These are phyloP conservation scores for Gerris lacustris DNA, from an alignment of 2,888 invertebrate genomes.

Conservation along the genomic window DNA sequence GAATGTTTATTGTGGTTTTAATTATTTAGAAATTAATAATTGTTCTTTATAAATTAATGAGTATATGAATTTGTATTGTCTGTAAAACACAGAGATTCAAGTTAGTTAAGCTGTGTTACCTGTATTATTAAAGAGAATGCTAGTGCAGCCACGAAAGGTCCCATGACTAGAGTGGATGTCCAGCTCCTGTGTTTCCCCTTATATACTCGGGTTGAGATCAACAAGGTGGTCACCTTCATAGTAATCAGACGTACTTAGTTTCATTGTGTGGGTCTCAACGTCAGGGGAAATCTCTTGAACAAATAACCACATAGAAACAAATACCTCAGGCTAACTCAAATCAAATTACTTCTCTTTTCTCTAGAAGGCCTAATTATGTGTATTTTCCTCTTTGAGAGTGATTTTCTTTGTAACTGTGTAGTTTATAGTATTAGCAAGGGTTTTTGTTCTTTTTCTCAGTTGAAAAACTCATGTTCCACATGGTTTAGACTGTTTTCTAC, in stretches of 20 bases:
- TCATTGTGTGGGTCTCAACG: not conserved
- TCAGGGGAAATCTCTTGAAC: not conserved
- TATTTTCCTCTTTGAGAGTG: not conserved
- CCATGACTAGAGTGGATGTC: not conserved
- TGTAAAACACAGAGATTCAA: no score
- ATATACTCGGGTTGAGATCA: not conserved
- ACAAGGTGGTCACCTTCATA: not conserved
- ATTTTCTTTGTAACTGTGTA: not conserved
- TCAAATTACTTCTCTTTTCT: not conserved
- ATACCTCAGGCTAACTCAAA: not conserved
- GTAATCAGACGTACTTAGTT: not conserved
- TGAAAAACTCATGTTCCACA: no score
- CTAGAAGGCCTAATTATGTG: not conserved
- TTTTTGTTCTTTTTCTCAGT: no score
- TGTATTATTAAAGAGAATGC: conserved; percentile 6
- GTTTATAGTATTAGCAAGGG: no score
- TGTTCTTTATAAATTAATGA: no score
- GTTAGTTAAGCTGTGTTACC: not conserved
- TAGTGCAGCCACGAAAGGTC: conserved; percentile 5
- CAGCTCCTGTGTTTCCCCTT: not conserved
- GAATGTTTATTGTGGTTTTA: no score
- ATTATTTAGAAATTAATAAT: no score
- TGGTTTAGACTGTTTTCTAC: no score
- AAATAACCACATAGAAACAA: not conserved
- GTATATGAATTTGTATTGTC: no score